Conservation (phyloP, 35 echinoderm and acorn worm species). For the Holothuria glaberrima region DNA sequence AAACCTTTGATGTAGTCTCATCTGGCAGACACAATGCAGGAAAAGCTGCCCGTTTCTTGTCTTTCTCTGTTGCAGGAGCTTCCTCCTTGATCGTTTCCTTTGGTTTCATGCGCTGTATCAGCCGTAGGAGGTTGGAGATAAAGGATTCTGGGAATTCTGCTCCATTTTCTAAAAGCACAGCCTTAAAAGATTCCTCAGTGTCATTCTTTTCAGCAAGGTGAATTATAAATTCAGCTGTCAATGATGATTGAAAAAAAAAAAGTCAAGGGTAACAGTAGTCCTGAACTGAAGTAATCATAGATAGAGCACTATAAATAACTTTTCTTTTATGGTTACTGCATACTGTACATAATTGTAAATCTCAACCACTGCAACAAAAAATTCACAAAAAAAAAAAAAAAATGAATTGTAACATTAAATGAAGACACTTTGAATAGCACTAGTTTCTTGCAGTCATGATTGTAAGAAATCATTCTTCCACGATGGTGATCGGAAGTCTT, state of each 20-base stretch:
- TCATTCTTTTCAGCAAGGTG: constrained; percentile 86
- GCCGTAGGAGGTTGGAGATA: constrained; percentile 74
- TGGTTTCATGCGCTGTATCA: constrained; percentile 97
- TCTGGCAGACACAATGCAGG: constrained; percentile 85
- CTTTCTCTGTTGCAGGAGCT: constrained; percentile 28
- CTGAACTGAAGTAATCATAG: too few relatives aligned
- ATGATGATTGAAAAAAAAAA: not conserved
- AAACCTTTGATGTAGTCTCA: constrained; percentile 51
- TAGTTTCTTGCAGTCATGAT: too few relatives aligned
- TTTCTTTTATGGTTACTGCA: too few relatives aligned
- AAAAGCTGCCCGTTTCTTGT: constrained; percentile 78
- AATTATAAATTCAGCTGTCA: constrained; percentile 95
- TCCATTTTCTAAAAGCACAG: constrained; percentile 81
- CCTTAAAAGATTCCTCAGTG: constrained; percentile 72
- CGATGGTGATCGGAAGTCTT: too few relatives aligned
- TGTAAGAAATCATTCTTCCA: too few relatives aligned
- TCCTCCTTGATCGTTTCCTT: not conserved
- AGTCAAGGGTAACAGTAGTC: too few relatives aligned
- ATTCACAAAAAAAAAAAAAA: too few relatives aligned
- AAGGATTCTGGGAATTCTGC: constrained; percentile 94
- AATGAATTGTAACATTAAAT: too few relatives aligned
- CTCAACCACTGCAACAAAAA: too few relatives aligned
- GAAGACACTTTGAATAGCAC: too few relatives aligned
- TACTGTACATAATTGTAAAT: too few relatives aligned
- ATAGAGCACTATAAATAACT: too few relatives aligned